Evolutionary conservation across 2,888 invertebrate genomes (phyloP).

Genomic region (Nymphalis urticae): DNA sequence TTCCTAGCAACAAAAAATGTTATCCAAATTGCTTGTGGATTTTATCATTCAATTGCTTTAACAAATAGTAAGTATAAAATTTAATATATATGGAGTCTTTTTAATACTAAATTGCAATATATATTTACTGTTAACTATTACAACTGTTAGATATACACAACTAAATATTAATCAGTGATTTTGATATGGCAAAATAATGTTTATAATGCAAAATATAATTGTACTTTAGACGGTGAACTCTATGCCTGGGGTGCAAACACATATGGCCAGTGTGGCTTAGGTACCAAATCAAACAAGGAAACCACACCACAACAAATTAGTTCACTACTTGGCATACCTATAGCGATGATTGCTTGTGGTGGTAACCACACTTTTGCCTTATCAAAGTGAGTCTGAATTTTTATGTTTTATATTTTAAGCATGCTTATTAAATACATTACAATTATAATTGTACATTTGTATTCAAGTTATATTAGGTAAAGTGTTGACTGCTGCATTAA

Average conservation of each 20-base stretch:
- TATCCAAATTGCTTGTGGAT: slow-evolving; percentile 93
- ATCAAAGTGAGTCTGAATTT: slow-evolving; percentile 84
- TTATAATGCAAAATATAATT: background rate
- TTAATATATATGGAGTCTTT: background rate
- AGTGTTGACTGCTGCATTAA: too few species aligned
- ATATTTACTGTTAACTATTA: background rate
- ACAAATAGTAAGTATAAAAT: slow-evolving; percentile 86
- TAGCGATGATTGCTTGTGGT: slow-evolving; percentile 90
- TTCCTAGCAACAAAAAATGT: slow-evolving; percentile 87
- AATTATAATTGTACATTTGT: too few species aligned
- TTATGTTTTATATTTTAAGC: slow-evolving; percentile 2
- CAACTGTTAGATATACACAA: background rate
- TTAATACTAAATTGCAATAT: background rate
- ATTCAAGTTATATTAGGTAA: too few species aligned
- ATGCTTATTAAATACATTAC: background rate
- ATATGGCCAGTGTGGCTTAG: slow-evolving; percentile 91
- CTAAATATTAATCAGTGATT: too few species aligned
- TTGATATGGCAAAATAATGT: too few species aligned
- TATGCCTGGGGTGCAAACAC: slow-evolving; percentile 92
- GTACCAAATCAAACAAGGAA: slow-evolving; percentile 81
- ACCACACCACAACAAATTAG: slow-evolving; percentile 84
- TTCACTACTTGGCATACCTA: slow-evolving; percentile 88
- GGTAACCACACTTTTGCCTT: slow-evolving; percentile 90
- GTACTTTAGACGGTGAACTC: slow-evolving; percentile 87
- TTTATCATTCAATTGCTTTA: slow-evolving; percentile 91